Evolutionary conservation across 2,888 invertebrate genomes (phyloP), one percentile per base, ranked within the genome.

Genomic region (Pterostichus madidus): DNA sequence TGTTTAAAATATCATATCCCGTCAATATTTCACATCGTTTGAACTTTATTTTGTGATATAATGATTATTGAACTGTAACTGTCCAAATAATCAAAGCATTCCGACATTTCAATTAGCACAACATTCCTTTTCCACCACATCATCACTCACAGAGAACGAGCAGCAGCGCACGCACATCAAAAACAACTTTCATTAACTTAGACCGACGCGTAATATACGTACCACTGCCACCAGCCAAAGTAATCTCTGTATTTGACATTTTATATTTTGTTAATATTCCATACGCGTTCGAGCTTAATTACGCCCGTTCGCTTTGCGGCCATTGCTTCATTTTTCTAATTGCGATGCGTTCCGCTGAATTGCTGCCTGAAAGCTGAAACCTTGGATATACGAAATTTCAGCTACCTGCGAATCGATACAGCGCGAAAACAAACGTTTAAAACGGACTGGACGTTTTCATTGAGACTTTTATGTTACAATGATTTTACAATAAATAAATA

Each of bases 261-360:
- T 68, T 68, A 13, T 68, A 71, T 71, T 71, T 71, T 44, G 44
- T 71, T 71, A 71, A 71, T 71, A 71, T 71, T 71, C 68, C 44
- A 71, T 44, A 39, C 44, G 44, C 68, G 44, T 71, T 71, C 39
- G 3, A 17, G 68, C 39, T 44, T 44, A 71, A 71, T 71, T 44
- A 71, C 39, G 17, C 11, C 8, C 39, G 46, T 71, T 44, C 17
- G 68, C 24, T 15, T 71, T 15, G 44, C 44, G 44, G 46, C 44
- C 39, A 13, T 7, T 11, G 44, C 17, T 39, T 71, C 39, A 71
- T 71, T 71, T 39, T 71, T 71, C 68, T 71, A 71, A 71, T 71
- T 71, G 44, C 17, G 46, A 71, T 71, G 44, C 44, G 64, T 32
- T 64, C 35, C 39, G 68, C 17, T 10, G 39, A 39, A 39, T 3